Base-by-base conservation (phyloP, 2,797 vertebrate genomes). In the Sternarchorhynchus goeldii region DNA sequence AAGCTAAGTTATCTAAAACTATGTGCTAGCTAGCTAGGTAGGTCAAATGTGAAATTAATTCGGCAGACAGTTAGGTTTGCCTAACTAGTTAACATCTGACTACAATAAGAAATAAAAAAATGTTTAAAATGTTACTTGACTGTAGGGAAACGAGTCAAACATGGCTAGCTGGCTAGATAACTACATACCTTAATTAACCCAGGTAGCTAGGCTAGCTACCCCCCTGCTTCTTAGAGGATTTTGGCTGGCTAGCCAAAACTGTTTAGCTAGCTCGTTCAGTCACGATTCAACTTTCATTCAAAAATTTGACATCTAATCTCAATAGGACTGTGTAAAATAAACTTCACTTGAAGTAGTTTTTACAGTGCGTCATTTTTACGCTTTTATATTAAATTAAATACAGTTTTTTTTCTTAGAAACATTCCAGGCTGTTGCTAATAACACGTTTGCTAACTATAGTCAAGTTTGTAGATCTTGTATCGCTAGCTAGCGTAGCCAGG, bases 191-290 rank as follows among this genome's bases (percentile, higher is more conserved):
- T 32, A 18, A 59, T 31, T 68, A 60, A 57, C 32, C 20, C 50
- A 21, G 58, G 36, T 57, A 64, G n/a, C 32, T 14, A 12, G 45
- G 8, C 34, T 36, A 12, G 10, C 45, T 50, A 10, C 45, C 25
- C 10, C 20, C 41, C 55, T 45, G 55, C 64, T 68, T 67, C 64
- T 58, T 56, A 69, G 18, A 25, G 69, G 25, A 25, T 25, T 25
- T 50, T 65, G 57, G 67, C 34, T 36, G 39, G 77, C 59, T 67
- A 55, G 57, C 57, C 53, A n/a, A n/a, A n/a, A n/a, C n/a, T n/a
- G n/a, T n/a, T n/a, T n/a, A n/a, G n/a, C n/a, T 64, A 55, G 57
- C 57, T 55, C 31, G 16, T 32, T 39, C 8, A 60, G 68, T 81
- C 79, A 81, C 79, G 74, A 67, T 73, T 55, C 21, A 50, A n/a